Evolutionary conservation across 2,113 vertebrate species (phyloP).

Genomic region (Phyllostomus hastatus): DNA sequence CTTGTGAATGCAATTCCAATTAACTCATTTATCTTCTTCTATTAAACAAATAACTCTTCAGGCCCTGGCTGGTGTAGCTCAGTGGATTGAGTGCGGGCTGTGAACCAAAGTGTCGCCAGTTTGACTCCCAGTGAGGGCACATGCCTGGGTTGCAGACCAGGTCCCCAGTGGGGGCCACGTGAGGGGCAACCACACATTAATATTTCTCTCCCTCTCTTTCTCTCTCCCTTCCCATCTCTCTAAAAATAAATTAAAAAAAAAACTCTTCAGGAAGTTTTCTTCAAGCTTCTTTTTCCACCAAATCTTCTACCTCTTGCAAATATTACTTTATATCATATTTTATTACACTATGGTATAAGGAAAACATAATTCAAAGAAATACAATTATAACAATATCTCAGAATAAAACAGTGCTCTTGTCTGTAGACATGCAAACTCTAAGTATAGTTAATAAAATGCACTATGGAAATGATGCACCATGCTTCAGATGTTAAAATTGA

Average conservation of each 20-base stretch:
- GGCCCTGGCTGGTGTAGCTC: background rate
- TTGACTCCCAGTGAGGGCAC: too few relatives aligned
- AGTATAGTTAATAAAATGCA: background rate
- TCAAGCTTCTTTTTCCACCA: background rate
- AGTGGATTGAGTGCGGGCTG: too few relatives aligned
- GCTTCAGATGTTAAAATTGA: background rate
- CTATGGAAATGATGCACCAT: background rate
- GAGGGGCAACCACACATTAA: too few relatives aligned
- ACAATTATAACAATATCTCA: background rate
- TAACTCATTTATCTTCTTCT: conserved; percentile 12
- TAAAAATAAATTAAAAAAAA: background rate
- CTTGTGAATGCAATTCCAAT: conserved; percentile 35
- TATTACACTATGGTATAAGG: background rate
- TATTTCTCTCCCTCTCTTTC: too few relatives aligned
- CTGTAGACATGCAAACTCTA: background rate
- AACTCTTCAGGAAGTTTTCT: conserved; percentile 4
- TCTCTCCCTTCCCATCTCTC: too few relatives aligned
- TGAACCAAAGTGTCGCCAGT: too few relatives aligned
- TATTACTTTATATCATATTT: background rate
- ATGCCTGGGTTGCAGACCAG: too few relatives aligned
- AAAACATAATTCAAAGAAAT: background rate
- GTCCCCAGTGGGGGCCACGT: too few relatives aligned
- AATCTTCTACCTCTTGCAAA: conserved; percentile 7
- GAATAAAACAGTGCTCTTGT: background rate
- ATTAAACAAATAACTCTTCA: background rate